Percentiles rank a stretch among this genome's conserved stretches.
Conservation (phyloP, 2,888 invertebrate species). For the Linnaemya tessellans region DNA sequence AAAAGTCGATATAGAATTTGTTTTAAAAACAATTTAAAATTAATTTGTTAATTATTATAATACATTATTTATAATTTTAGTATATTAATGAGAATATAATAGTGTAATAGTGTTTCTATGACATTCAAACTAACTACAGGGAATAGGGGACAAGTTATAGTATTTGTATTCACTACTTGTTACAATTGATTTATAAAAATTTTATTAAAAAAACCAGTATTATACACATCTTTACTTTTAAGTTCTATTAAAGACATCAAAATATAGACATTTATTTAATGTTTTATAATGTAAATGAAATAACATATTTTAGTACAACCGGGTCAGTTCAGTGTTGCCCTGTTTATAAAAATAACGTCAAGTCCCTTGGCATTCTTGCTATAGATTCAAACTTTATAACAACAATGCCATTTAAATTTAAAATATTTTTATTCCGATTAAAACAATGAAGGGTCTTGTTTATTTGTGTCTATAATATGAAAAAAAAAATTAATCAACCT, state of each 20-base stretch:
- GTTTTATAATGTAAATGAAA: not conserved
- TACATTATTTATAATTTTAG: not conserved
- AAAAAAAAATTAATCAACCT: not conserved
- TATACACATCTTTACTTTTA: not conserved
- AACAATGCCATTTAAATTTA: too few species aligned
- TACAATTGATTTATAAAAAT: not conserved
- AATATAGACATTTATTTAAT: conserved; percentile 31
- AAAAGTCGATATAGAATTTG: conserved; percentile 64
- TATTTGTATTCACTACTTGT: conserved; percentile 59
- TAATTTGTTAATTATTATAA: not conserved
- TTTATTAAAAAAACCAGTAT: not conserved
- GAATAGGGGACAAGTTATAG: conserved; percentile 35
- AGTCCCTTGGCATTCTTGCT: too few species aligned
- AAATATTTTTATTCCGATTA: too few species aligned
- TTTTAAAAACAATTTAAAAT: conserved; percentile 15
- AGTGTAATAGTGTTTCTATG: conserved; percentile 48
- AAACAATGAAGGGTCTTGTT: too few species aligned
- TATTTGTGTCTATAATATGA: not conserved
- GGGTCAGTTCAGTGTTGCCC: too few species aligned
- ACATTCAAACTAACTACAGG: conserved; percentile 67
- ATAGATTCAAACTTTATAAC: too few species aligned
- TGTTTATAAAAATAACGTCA: too few species aligned
- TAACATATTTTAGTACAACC: too few species aligned
- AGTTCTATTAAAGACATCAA: conserved; percentile 33
- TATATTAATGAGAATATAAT: not conserved